A percentile compares a stretch with the other conserved stretches of the same genome.
Evolutionary conservation across 2,113 vertebrate genomes (phyloP).

Genomic region (Clarias magur): DNA sequence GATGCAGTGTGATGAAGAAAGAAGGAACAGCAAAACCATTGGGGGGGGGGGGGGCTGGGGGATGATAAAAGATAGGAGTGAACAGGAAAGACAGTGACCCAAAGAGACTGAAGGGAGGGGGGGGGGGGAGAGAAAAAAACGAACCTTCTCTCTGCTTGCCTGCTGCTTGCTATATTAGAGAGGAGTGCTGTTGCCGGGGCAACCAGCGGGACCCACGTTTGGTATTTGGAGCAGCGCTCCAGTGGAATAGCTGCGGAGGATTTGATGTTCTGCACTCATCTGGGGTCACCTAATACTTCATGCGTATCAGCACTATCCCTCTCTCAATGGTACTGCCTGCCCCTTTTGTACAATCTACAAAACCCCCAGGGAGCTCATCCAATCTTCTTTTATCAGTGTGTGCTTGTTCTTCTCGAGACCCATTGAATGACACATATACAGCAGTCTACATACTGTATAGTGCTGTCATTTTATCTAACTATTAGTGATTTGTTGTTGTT

Average conservation of each 20-base stretch:
- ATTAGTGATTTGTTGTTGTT: background rate
- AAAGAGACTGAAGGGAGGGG: slow-evolving; percentile 38
- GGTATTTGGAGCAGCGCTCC: slow-evolving; percentile 76
- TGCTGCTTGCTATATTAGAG: slow-evolving; percentile 69
- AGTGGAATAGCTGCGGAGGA: slow-evolving; percentile 76
- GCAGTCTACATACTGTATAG: background rate
- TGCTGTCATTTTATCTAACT: background rate
- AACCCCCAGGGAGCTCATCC: slow-evolving; percentile 7
- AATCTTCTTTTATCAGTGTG: slow-evolving; percentile 42
- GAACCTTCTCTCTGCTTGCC: slow-evolving; percentile 57
- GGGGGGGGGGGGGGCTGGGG: slow-evolving; percentile 4
- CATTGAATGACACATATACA: background rate
- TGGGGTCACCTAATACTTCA: slow-evolving; percentile 72
- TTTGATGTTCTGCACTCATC: slow-evolving; percentile 76
- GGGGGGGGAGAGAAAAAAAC: slow-evolving; percentile 23
- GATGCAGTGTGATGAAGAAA: slow-evolving; percentile 20
- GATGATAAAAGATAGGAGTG: slow-evolving; percentile 38
- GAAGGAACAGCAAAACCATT: slow-evolving; percentile 8
- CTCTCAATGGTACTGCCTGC: slow-evolving; percentile 19
- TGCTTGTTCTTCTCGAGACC: slow-evolving; percentile 26
- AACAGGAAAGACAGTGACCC: slow-evolving; percentile 37
- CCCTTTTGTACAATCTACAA: slow-evolving; percentile 35
- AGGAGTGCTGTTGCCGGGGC: slow-evolving; percentile 77
- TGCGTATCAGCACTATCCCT: slow-evolving; percentile 54
- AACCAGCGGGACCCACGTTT: slow-evolving; percentile 69